Conservation (phyloP, 2,113 vertebrate genomes). For the Conger conger region DNA sequence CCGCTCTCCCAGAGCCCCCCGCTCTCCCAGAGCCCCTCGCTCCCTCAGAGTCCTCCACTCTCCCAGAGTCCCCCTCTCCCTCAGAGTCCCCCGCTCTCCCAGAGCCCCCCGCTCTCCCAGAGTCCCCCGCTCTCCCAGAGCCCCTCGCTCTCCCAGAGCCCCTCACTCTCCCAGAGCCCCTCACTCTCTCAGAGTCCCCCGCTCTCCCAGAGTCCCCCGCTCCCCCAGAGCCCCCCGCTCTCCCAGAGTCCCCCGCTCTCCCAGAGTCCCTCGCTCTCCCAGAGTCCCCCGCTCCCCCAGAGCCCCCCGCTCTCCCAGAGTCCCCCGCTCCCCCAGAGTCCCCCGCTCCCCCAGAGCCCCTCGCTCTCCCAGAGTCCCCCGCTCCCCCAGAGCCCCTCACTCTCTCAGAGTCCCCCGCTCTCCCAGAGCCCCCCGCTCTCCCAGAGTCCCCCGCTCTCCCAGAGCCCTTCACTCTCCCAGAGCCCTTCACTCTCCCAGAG, state of each 20-base stretch:
- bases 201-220: constrained; percentile 49
- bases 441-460: constrained; percentile 66
- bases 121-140: constrained; percentile 39
- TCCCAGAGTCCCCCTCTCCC: constrained; percentile 58
- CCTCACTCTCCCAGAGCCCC: constrained; percentile 68
- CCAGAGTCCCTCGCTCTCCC: no score
- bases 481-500: constrained; percentile 68
- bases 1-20: constrained; percentile 67
- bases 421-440: constrained; percentile 69
- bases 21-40: constrained; percentile 68
- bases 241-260: constrained; percentile 68
- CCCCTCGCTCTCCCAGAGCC: constrained; percentile 67
- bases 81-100: constrained; percentile 69
- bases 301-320: constrained; percentile 67
- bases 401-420: constrained; percentile 52
- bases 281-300: constrained; percentile 66
- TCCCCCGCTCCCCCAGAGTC: constrained; percentile 53
- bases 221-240: constrained; percentile 68
- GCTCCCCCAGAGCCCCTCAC: no score
- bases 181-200: no score
- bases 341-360: constrained; percentile 68
- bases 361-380: constrained; percentile 66
- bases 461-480: constrained; percentile 27
- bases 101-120: constrained; percentile 65
- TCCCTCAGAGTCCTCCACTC: no score